phyloP scores from a whole-genome alignment of 1,140 invertebrate species.

The Elysia chlorotica region DNA sequence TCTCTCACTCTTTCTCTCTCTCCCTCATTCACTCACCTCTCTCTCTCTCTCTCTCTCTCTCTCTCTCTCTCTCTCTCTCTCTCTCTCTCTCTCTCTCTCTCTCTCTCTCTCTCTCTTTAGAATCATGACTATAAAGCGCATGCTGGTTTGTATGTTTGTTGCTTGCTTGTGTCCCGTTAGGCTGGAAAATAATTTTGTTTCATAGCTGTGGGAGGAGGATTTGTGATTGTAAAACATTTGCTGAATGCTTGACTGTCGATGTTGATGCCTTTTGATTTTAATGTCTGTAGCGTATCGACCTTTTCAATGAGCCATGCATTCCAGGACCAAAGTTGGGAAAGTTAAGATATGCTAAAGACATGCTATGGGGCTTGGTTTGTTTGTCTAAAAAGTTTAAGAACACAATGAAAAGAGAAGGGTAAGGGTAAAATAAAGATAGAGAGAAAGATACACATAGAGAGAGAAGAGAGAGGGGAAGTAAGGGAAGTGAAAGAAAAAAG shows the following conservation, averaged over 20 bases:
- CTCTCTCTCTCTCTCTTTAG: background rate
- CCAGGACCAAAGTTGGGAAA: background rate
- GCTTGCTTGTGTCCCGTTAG: too few relatives aligned
- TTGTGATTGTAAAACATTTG: background rate
- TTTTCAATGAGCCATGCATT: background rate
- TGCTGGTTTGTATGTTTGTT: background rate
- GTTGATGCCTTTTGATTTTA: background rate
- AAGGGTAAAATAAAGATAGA: background rate
- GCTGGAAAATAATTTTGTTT: background rate
- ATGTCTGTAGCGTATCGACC: background rate
- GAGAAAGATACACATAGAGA: background rate
- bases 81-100: background rate
- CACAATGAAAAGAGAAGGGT: slow-evolving; percentile 23
- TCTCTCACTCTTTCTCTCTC: background rate
- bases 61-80: slow-evolving; percentile 9
- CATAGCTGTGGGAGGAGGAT: background rate
- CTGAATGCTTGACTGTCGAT: background rate
- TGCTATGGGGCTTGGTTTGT: too few relatives aligned
- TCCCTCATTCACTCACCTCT: background rate
- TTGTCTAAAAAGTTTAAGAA: slow-evolving; percentile 21
- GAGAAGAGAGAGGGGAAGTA: background rate
- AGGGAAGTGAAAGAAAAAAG: background rate
- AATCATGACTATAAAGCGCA: background rate
- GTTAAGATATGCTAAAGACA: slow-evolving; percentile 13
- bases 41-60: background rate